Base-by-base conservation (phyloP, 2,113 vertebrate species). In the Leptosomus discolor region DNA sequence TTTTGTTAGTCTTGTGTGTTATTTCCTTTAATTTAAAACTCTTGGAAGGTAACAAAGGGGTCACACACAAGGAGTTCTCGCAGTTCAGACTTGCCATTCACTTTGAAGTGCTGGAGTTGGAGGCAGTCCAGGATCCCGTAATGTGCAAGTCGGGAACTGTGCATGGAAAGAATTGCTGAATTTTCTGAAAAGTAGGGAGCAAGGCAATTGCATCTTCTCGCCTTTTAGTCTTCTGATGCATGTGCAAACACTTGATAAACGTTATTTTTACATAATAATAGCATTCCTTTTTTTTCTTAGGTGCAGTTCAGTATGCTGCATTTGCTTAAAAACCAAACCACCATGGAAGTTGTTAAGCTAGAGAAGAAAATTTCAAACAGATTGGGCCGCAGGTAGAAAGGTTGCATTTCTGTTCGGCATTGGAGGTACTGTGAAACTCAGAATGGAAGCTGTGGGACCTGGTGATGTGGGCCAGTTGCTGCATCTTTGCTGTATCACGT, bases 21-120 rank as follows among this genome's bases (percentile, higher is more conserved):
- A 92, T 61, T 96, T 83, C 85, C 94, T 95, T 95, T 96, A 85
- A 84, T 89, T 96, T 75, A 81, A 80, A 61, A 39, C 85, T 90
- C 94, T 93, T 70, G 79, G 76, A 85, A 88, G 93, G 96, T 92
- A 57, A 68, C 0, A 0, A 22, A 69, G 41, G 71, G 95, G 92
- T 96, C 96, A 90, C 5, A 24, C 87, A 94, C 7, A 32, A 34
- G 37, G 63, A 79, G 50, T 69, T 92, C 63, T 0, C 13, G 5
- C 53, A 51, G 91, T 76, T 96, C 84, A 88, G 94, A 68, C 87
- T 96, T 95, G 89, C 45, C 10, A 0, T 71, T 82, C 16, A 4
- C 94, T 96, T 92, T 95, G 84, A 95, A 88, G 91, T 80, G 87
- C 87, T 69, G 57, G 74, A 82, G 24, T 64, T 94, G 90, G 91